Conservation (phyloP, 2,888 invertebrate genomes). For the Allacma fusca region DNA sequence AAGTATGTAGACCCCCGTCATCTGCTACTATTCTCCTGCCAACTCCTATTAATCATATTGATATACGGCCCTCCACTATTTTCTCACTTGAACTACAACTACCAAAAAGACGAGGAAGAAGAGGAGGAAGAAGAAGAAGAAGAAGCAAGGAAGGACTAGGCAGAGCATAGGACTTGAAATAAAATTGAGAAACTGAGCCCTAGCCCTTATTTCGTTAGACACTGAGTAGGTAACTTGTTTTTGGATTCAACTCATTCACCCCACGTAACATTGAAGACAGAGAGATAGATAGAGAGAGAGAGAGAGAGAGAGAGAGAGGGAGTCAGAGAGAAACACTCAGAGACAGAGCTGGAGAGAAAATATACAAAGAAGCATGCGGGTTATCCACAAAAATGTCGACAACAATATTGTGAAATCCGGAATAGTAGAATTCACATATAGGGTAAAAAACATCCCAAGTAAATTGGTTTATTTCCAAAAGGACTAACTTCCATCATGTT, state of each 20-base stretch:
- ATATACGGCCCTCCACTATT: slow-evolving; percentile 54
- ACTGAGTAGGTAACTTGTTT: slow-evolving; percentile 36
- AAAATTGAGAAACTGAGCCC: slow-evolving; percentile 6
- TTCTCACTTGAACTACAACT: slow-evolving; percentile 38
- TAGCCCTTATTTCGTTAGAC: slow-evolving; percentile 31
- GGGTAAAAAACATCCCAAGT: too few relatives aligned
- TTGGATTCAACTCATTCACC: slow-evolving; percentile 36
- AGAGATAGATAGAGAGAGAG: not conserved
- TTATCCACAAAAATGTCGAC: too few relatives aligned
- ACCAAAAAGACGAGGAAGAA: not conserved
- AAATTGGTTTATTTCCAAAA: too few relatives aligned
- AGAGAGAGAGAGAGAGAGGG: too few relatives aligned
- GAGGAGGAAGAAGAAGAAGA: not conserved
- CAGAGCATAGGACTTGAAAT: too few relatives aligned
- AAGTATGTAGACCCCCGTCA: slow-evolving; percentile 41
- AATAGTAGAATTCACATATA: too few relatives aligned
- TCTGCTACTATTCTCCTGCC: slow-evolving; percentile 50
- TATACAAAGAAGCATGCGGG: too few relatives aligned
- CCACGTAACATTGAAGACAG: not conserved
- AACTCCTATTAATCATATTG: slow-evolving; percentile 59
- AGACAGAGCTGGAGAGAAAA: too few relatives aligned
- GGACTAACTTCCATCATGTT: too few relatives aligned
- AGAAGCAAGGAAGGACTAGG: too few relatives aligned
- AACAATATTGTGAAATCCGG: too few relatives aligned
- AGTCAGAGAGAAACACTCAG: too few relatives aligned